phyloP scores from a whole-genome alignment of 1,140 invertebrate species.

The Manduca sexta region DNA sequence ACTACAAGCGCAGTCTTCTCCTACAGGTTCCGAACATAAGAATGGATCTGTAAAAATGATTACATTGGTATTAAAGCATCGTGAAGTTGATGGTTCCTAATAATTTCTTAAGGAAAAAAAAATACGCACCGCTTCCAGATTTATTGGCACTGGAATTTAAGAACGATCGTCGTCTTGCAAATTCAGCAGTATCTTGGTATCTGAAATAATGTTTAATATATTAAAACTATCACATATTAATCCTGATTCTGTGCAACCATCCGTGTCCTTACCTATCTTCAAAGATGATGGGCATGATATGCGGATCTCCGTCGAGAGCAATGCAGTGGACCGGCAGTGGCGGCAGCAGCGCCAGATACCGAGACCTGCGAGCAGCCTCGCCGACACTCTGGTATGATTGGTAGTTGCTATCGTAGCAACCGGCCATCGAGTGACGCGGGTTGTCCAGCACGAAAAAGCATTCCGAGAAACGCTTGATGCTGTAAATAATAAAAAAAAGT shows the following conservation, averaged over 20 bases:
- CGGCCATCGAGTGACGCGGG: constrained; percentile 86
- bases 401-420: constrained; percentile 90
- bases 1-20: constrained; percentile 66
- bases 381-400: constrained; percentile 88
- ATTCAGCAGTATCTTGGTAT: constrained; percentile 81
- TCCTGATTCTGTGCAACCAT: no score
- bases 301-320: constrained; percentile 91
- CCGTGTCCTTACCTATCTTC: constrained; percentile 80
- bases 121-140: constrained; percentile 75
- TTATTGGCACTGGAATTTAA: constrained; percentile 73
- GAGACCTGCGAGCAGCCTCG: constrained; percentile 87
- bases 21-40: constrained; percentile 56
- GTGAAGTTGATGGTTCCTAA: no score
- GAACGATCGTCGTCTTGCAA: constrained; percentile 75
- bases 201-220: constrained; percentile 29
- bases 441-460: constrained; percentile 95
- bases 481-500: constrained; percentile 50
- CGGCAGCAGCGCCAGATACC: constrained; percentile 88
- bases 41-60: constrained; percentile 62
- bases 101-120: neutral
- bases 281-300: constrained; percentile 93
- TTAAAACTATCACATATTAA: neutral
- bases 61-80: no score
- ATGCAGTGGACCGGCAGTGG: constrained; percentile 91
- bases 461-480: constrained; percentile 91